Percentiles rank a stretch among this genome's conserved stretches.
Evolutionary conservation across 2,113 vertebrate species (phyloP).

Genomic region (Genyomyrus donnyi): DNA sequence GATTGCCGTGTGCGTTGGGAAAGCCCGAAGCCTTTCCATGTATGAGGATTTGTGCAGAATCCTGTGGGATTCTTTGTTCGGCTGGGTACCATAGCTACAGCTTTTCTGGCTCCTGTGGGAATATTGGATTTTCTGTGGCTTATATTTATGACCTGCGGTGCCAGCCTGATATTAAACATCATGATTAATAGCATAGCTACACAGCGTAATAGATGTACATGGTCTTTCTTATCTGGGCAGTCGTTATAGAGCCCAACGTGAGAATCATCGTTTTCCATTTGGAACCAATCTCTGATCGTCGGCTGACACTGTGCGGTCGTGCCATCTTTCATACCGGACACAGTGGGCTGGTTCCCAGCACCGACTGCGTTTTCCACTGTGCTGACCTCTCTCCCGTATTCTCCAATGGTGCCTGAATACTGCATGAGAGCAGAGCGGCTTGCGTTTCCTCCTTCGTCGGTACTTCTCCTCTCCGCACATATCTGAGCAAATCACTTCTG

Average conservation of each 20-base stretch:
- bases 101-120: not conserved
- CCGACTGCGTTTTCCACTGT: not conserved
- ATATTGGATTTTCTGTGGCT: not conserved
- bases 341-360: constrained; percentile 15
- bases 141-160: not conserved
- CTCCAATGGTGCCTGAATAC: constrained; percentile 4
- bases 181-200: constrained; percentile 15
- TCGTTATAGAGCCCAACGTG: not conserved
- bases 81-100: not conserved
- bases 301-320: not conserved
- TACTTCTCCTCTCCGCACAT: not conserved
- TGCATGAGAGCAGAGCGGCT: constrained; percentile 12
- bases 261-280: constrained; percentile 17
- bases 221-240: not conserved
- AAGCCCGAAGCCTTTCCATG: not conserved
- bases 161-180: not conserved
- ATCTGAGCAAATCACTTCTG: not conserved
- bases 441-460: not conserved
- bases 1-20: not conserved
- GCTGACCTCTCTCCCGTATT: not conserved
- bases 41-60: not conserved
- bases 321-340: constrained; percentile 13
- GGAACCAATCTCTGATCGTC: not conserved
- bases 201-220: not conserved
- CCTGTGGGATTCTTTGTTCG: not conserved